phyloP scores from a whole-genome alignment of 2,797 vertebrate genomes.

The Sebastes steindachneri region DNA sequence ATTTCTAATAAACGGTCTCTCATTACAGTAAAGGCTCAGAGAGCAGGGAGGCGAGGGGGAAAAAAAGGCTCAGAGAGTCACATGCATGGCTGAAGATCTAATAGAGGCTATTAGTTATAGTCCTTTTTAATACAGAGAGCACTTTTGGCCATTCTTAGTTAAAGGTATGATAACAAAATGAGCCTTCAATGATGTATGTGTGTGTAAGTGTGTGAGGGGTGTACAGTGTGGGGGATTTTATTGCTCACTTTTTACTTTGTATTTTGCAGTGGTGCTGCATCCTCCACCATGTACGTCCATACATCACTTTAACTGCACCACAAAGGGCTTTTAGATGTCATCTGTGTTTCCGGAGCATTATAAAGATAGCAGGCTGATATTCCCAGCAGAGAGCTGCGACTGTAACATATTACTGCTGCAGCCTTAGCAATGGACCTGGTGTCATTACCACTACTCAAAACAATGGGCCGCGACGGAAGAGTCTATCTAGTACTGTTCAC shows the following conservation, averaged over 20 bases:
- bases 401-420: conserved; percentile 44
- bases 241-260: conserved; percentile 33
- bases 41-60: not conserved
- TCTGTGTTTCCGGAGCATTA: conserved; percentile 58
- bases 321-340: conserved; percentile 63
- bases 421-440: conserved; percentile 26
- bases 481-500: conserved; percentile 13
- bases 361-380: conserved; percentile 59
- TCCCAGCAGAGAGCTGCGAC: conserved; percentile 30
- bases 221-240: conserved; percentile 30
- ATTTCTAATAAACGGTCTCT: conserved; percentile 4
- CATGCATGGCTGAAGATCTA: conserved; percentile 17
- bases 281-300: conserved; percentile 26
- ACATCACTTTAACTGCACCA: conserved; percentile 56
- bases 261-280: conserved; percentile 20
- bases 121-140: conserved; percentile 8
- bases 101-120: conserved; percentile 6
- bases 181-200: not conserved
- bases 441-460: conserved; percentile 61
- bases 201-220: not conserved
- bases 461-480: conserved; percentile 27
- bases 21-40: conserved; percentile 6
- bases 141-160: not conserved
- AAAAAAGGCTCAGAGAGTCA: not conserved
- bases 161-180: not conserved